These are phyloP conservation scores for Thamnophis elegans DNA, from an alignment of 2,797 vertebrate genomes.

Conservation along the genomic window DNA sequence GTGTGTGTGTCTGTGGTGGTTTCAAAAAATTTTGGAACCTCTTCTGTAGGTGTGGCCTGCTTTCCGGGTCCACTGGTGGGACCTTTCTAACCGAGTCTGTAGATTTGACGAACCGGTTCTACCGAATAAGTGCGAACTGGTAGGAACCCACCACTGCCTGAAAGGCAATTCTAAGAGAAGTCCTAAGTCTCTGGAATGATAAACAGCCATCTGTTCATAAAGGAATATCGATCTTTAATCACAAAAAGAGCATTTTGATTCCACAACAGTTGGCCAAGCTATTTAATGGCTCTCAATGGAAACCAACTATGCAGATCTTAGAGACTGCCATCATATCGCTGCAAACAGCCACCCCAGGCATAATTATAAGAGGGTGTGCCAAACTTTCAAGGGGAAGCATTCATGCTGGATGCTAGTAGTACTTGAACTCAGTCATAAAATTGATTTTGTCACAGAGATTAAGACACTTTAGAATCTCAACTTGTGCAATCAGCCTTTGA, in stretches of 20 bases:
- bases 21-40: no score
- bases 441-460: not conserved
- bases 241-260: not conserved
- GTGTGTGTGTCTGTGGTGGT: no score
- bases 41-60: no score
- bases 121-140: no score
- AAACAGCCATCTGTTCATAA: not conserved
- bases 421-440: slow-evolving; percentile 14
- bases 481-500: not conserved
- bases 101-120: no score
- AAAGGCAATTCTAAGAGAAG: not conserved
- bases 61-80: no score
- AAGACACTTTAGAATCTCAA: slow-evolving; percentile 6
- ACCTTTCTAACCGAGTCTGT: no score
- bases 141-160: no score
- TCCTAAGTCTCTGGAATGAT: not conserved
- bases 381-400: not conserved
- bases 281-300: not conserved
- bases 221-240: no score
- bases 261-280: not conserved
- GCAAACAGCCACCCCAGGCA: not conserved
- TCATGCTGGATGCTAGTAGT: not conserved
- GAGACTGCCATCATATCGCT: not conserved
- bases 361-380: not conserved
- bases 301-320: not conserved